Base-by-base conservation (phyloP, 2,797 vertebrate species). In the Anolis apletophallus region DNA sequence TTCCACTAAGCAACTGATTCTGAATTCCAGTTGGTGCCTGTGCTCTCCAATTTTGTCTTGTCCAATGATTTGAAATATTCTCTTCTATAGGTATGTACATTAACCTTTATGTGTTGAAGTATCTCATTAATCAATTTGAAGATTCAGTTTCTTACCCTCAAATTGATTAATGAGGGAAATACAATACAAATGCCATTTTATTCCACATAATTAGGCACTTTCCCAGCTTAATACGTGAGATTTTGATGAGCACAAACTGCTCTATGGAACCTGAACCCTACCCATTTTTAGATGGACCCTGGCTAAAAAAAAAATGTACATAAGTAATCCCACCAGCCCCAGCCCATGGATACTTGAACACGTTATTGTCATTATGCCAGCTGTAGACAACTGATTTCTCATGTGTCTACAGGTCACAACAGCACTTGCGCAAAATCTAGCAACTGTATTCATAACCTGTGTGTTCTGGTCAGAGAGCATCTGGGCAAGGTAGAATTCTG, bases 101-200 rank as follows among this genome's bases (percentile, higher is more conserved):
- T 72, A 72, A 90, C 85, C 88, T 52, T 88, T 90, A 1, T 59
- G 80, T 76, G 88, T 92, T 89, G 82, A n/a, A 85, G 86, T 91
- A 86, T 75, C 81, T 88, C 91, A 17, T 91, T 91, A 91, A 89
- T 94, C 91, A 88, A 0, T 0, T 34, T 83, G 86, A 61, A 85
- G 69, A 61, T 89, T 68, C 17, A 40, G 76, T 71, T 2, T 64
- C 23, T 26, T 64, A 64, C 23, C 61, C 61, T 64, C 61, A 64
- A 64, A 64, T 64, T 26, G 23, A 29, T 64, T 64, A 64, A 19
- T 80, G 73, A 80, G 81, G 77, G 90, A 46, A 81, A 74, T 26
- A 83, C 78, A 90, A 81, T 84, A 17, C 74, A 69, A 79, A 32
- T 88, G 77, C 81, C 8, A 12, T 13, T 21, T 75, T 68, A 89